Conservation (phyloP, 2,113 vertebrate genomes). For the Girardinichthys multiradiatus region DNA sequence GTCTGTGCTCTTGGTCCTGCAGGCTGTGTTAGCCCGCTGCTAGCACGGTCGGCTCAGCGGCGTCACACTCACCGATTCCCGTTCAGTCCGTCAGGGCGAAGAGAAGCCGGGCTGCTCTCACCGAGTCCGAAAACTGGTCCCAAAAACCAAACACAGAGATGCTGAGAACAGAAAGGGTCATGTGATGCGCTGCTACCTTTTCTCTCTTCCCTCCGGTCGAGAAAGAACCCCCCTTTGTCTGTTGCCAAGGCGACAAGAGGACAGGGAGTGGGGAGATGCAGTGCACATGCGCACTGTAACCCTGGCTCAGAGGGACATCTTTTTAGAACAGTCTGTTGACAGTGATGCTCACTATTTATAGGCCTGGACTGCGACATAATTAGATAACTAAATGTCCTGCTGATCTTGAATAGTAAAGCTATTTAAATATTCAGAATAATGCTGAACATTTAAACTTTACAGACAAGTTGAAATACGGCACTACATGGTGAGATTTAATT, state of each 20-base stretch:
- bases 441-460: too few species aligned
- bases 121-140: neutral
- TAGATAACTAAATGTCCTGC: neutral
- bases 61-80: constrained; percentile 58
- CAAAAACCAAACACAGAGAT: constrained; percentile 27
- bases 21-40: neutral
- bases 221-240: constrained; percentile 52
- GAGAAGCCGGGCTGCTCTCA: neutral
- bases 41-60: constrained; percentile 7
- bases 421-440: too few species aligned
- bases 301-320: constrained; percentile 33
- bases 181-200: constrained; percentile 71
- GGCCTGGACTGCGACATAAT: constrained; percentile 7
- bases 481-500: too few species aligned
- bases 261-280: constrained; percentile 78
- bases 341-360: constrained; percentile 35
- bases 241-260: constrained; percentile 77
- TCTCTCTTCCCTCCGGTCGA: constrained; percentile 47
- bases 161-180: constrained; percentile 44
- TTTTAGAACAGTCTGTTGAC: constrained; percentile 24
- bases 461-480: too few species aligned
- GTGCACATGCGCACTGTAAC: constrained; percentile 74
- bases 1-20: constrained; percentile 51
- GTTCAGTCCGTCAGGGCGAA: constrained; percentile 17
- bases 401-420: too few species aligned